Evolutionary conservation across 2,888 invertebrate species (phyloP).

Genomic region (Julus scandinavius): DNA sequence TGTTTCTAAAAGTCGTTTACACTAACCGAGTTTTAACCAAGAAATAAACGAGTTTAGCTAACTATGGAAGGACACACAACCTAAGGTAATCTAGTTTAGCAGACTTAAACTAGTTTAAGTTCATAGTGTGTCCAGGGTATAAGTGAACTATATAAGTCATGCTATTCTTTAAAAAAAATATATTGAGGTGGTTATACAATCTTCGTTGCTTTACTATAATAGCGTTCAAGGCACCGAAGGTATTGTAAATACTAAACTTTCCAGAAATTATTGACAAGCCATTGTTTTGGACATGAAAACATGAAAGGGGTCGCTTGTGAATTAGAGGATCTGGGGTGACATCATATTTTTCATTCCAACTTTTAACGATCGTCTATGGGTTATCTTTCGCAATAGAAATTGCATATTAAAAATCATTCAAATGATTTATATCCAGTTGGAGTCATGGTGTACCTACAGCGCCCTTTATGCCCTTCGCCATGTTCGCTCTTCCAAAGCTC

Average conservation of each 20-base stretch:
- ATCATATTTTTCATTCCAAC: constrained; percentile 37
- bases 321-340: constrained; percentile 37
- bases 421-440: constrained; percentile 16
- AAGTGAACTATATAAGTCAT: no score
- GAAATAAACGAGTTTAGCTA: no score
- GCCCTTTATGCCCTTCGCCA: constrained; percentile 44
- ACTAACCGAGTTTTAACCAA: no score
- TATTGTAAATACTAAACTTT: neutral
- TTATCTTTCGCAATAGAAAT: constrained; percentile 35
- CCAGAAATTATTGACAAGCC: neutral
- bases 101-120: no score
- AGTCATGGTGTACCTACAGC: constrained; percentile 35
- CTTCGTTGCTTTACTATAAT: no score
- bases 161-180: no score
- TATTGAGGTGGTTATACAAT: no score
- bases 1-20: no score
- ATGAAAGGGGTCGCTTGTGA: neutral
- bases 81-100: no score
- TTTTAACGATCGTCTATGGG: constrained; percentile 38
- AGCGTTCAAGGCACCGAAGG: no score
- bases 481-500: constrained; percentile 28
- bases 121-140: no score
- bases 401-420: constrained; percentile 41
- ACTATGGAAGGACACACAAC: no score
- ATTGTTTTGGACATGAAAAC: neutral